Evolutionary conservation across 2,797 vertebrate genomes (phyloP).

Genomic region (Podargus strigoides): DNA sequence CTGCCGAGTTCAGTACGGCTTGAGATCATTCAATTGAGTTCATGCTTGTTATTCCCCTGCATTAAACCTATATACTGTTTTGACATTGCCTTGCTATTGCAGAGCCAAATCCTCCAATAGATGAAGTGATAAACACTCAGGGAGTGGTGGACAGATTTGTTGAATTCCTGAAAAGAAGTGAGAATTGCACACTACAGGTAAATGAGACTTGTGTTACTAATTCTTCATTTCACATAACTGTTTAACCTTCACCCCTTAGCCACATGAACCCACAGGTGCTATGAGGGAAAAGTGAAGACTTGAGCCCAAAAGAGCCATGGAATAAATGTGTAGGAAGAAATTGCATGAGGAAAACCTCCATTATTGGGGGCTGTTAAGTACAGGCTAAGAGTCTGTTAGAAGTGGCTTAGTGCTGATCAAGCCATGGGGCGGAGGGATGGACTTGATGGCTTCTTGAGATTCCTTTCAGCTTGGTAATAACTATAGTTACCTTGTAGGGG

Average conservation of each 20-base stretch:
- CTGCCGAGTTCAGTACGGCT: neutral
- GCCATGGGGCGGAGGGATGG: neutral
- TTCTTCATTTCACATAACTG: neutral
- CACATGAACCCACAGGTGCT: neutral
- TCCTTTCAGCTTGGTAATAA: neutral
- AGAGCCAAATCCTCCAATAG: slow-evolving; percentile 98
- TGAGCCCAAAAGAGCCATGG: neutral
- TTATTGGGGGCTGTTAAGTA: neutral
- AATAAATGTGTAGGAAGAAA: neutral
- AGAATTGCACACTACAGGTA: slow-evolving; percentile 96
- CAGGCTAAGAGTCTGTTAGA: neutral
- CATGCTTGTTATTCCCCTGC: neutral
- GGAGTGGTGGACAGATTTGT: slow-evolving; percentile 97
- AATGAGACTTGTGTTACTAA: neutral
- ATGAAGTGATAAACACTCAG: slow-evolving; percentile 94
- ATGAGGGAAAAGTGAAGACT: neutral
- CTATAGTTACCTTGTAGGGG: neutral
- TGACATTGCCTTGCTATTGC: slow-evolving; percentile 26
- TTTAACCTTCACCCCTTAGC: neutral
- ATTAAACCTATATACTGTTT: neutral
- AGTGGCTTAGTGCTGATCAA: neutral
- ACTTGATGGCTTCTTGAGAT: neutral
- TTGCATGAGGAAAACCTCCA: neutral
- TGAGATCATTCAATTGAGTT: neutral
- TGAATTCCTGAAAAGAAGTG: slow-evolving; percentile 92